A percentile compares a stretch with the other conserved stretches of the same genome.
phyloP scores from a whole-genome alignment of 2,797 vertebrate genomes.

The Channa striata region DNA sequence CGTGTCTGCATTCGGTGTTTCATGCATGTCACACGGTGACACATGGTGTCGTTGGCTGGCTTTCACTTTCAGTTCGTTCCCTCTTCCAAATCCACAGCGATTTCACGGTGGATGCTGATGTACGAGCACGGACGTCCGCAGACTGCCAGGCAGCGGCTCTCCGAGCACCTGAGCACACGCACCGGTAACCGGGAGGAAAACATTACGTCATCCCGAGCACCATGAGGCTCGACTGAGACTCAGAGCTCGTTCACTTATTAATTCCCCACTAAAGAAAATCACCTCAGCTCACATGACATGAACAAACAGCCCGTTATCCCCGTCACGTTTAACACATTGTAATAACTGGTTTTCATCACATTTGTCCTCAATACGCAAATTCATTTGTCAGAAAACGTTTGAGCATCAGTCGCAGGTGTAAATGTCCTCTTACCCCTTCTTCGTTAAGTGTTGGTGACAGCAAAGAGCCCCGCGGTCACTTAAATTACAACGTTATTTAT shows the following conservation, averaged over 20 bases:
- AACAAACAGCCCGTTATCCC: too few relatives aligned
- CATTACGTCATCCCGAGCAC: constrained; percentile 64
- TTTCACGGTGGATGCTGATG: too few relatives aligned
- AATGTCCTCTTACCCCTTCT: constrained; percentile 48
- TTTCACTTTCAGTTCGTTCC: constrained; percentile 62
- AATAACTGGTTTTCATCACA: neutral
- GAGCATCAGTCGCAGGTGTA: neutral
- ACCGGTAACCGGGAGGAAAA: constrained; percentile 23
- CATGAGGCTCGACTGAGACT: constrained; percentile 13
- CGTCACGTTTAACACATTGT: neutral
- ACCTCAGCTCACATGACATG: too few relatives aligned
- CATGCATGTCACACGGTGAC: neutral
- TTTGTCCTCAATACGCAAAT: neutral
- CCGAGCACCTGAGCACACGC: too few relatives aligned
- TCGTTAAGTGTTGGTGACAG: neutral
- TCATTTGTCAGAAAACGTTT: neutral
- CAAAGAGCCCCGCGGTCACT: neutral
- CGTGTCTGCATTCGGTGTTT: too few relatives aligned
- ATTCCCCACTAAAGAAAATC: too few relatives aligned
- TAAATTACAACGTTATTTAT: neutral
- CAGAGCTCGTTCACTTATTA: too few relatives aligned
- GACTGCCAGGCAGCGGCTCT: too few relatives aligned
- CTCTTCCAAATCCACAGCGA: neutral
- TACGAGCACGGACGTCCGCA: too few relatives aligned
- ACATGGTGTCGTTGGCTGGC: constrained; percentile 9